Conservation (phyloP, 2,797 vertebrate species). For the Macroramphosus scolopax region DNA sequence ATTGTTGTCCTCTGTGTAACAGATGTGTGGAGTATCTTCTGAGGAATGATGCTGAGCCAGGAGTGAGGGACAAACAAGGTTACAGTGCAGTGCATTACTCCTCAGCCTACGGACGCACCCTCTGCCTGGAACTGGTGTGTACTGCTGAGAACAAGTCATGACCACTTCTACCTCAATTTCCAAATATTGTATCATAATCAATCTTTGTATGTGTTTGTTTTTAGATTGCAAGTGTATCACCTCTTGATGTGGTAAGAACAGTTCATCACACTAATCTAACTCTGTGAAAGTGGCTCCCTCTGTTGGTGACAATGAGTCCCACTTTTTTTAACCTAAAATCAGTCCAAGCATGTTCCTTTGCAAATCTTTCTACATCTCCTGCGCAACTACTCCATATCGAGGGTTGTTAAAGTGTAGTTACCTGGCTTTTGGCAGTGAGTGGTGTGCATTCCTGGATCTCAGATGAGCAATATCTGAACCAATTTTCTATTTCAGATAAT, state of each 20-base stretch:
- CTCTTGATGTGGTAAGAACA: constrained; percentile 94
- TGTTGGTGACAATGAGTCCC: too few relatives aligned
- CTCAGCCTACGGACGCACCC: constrained; percentile 91
- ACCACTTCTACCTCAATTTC: too few relatives aligned
- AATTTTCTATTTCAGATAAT: constrained; percentile 81
- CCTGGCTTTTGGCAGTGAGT: too few relatives aligned
- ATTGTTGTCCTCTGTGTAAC: constrained; percentile 13
- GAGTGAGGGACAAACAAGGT: constrained; percentile 91
- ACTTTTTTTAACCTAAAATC: neutral
- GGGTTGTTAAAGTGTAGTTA: too few relatives aligned
- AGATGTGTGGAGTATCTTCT: constrained; percentile 97
- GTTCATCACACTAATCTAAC: neutral
- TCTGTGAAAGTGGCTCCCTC: constrained; percentile 76
- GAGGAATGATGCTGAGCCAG: constrained; percentile 93
- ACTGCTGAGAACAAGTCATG: too few relatives aligned
- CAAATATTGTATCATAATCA: neutral
- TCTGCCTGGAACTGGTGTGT: constrained; percentile 91
- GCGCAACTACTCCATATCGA: too few relatives aligned
- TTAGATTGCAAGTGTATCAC: constrained; percentile 94
- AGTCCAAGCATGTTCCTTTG: too few relatives aligned
- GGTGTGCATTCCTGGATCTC: constrained; percentile 2
- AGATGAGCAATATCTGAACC: neutral
- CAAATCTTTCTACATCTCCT: too few relatives aligned
- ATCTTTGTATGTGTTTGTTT: constrained; percentile 53
- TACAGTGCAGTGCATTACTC: constrained; percentile 96